Base-by-base conservation (phyloP, 2,113 vertebrate genomes). In the Bettongia penicillata region DNA sequence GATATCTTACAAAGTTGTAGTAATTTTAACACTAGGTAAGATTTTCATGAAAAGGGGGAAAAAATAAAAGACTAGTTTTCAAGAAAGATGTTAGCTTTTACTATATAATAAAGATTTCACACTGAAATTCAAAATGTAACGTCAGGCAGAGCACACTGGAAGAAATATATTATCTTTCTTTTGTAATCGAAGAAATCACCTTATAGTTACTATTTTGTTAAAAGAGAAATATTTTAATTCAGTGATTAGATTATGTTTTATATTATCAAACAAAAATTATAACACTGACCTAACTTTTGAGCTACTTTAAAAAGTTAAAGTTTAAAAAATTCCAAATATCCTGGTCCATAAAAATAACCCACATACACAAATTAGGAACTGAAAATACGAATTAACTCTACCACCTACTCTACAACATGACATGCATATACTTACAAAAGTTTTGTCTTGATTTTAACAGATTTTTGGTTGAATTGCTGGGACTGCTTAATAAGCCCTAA, bases 371-470 rank as follows among this genome's bases (percentile, higher is more conserved):
- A 96, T 53, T 89, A 49, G 95, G 48, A 95, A 95, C 25, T 77
- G 93, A 95, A 96, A 94, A 84, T 31, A 90, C 28, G 8, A 50
- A 91, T 28, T 96, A 91, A 96, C 26, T 91, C 53, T 95, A 51
- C n/a, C 95, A 94, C 25, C 51, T 97, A 37, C 93, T 96, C 43
- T 95, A 22, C 89, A 96, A 93, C 6, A 91, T 68, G 95, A 97
- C 31, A 48, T 90, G 94, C 12, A 91, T 89, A 48, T 97, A 99
- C 99, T 99, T 98, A 99, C 99, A 99, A 99, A 95, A 99, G 99
- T 98, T 99, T 99, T 96, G 99, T 99, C 98, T 99, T 99, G 98
- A 99, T 99, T 99, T 99, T 99, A 90, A 99, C 99, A 95, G 99
- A 99, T 98, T 99, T 99, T 98, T 99, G 99, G 98, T 99, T 99